Percentiles rank a stretch among this genome's conserved stretches.
Conservation (phyloP, 2,797 vertebrate species). For the Ataeniobius toweri region DNA sequence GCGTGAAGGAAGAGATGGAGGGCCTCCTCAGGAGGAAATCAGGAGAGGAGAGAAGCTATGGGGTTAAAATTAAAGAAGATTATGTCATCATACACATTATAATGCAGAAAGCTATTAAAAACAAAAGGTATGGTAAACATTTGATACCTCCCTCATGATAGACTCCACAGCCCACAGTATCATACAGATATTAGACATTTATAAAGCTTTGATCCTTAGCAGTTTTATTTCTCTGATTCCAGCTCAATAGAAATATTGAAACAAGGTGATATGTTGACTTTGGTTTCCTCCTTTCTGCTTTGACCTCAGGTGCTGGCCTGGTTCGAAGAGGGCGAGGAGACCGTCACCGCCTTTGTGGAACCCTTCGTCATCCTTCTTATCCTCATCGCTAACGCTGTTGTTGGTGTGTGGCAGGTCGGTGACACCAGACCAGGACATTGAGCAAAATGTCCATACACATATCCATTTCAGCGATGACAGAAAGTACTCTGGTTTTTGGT, state of each 20-base stretch:
- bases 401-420: conserved; percentile 94
- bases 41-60: conserved; percentile 47
- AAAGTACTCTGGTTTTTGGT: conserved; percentile 40
- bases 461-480: conserved; percentile 40
- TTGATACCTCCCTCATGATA: neutral
- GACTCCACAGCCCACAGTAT: neutral
- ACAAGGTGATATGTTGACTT: neutral
- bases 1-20: conserved; percentile 72
- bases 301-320: conserved; percentile 80
- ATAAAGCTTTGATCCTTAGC: neutral
- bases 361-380: conserved; percentile 94
- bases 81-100: conserved; percentile 42
- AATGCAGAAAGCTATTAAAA: conserved; percentile 4
- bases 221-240: neutral
- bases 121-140: neutral
- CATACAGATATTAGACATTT: too few species aligned
- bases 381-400: conserved; percentile 91
- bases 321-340: conserved; percentile 91
- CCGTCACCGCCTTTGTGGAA: conserved; percentile 92
- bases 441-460: conserved; percentile 37
- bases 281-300: neutral
- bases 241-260: neutral
- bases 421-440: conserved; percentile 14
- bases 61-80: conserved; percentile 48
- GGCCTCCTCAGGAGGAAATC: conserved; percentile 53